Percentiles rank a stretch among this genome's conserved stretches.
phyloP scores from a whole-genome alignment of 2,113 vertebrate species.

The Micronisus gabar region DNA sequence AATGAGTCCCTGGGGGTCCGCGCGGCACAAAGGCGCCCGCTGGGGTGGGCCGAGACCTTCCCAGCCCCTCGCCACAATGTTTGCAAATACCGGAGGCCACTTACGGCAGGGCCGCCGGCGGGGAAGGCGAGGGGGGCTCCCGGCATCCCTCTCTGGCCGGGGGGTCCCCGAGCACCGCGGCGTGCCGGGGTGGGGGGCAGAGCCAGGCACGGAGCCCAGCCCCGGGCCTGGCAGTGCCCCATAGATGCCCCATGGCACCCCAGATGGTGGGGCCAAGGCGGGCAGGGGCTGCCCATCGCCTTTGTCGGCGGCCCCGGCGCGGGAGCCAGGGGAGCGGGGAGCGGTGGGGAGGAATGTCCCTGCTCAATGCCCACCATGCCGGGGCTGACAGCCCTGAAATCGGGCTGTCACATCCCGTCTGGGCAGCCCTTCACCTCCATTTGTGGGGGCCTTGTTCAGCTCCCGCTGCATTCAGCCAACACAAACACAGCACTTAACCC shows the following conservation, averaged over 20 bases:
- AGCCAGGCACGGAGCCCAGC: not conserved
- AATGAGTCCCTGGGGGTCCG: constrained; percentile 51
- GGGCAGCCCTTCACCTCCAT: constrained; percentile 54
- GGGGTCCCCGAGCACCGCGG: not conserved
- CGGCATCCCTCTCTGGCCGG: not conserved
- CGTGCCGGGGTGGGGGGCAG: not conserved
- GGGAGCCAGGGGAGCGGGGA: constrained; percentile 44
- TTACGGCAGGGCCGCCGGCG: not conserved
- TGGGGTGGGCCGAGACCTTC: constrained; percentile 56
- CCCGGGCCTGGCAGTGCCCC: not conserved
- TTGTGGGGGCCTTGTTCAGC: constrained; percentile 52
- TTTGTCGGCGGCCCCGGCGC: not conserved
- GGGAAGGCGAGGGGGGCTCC: not conserved
- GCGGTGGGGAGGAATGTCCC: constrained; percentile 31
- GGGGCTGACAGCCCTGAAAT: constrained; percentile 68
- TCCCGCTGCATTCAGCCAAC: constrained; percentile 41
- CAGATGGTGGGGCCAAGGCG: not conserved
- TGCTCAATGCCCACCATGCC: constrained; percentile 44
- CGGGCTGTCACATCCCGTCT: constrained; percentile 62
- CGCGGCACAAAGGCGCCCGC: constrained; percentile 46
- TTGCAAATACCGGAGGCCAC: constrained; percentile 66
- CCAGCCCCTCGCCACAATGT: constrained; percentile 46
- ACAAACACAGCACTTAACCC: constrained; percentile 69
- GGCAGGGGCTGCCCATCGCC: not conserved
- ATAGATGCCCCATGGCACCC: not conserved